phyloP scores from a whole-genome alignment of 2,113 vertebrate species.

The Parotia lawesii region DNA sequence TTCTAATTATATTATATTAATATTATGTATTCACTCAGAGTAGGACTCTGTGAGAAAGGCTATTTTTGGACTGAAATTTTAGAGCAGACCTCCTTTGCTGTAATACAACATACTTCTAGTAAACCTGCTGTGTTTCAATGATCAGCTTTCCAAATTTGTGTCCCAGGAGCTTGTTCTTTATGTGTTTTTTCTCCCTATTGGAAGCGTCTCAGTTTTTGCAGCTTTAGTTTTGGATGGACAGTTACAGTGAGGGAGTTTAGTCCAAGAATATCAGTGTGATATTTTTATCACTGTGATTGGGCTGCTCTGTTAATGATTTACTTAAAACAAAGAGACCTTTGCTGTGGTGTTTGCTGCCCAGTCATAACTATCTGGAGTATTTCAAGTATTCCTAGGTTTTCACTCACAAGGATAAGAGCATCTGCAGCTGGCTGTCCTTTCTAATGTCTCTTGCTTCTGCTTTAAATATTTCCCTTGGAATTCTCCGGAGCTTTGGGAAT shows the following conservation, averaged over 20 bases:
- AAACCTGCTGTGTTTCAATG: background rate
- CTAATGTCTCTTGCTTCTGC: background rate
- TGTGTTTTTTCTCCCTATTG: background rate
- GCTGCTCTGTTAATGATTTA: slow-evolving; percentile 27
- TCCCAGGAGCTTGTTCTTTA: background rate
- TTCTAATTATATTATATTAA: background rate
- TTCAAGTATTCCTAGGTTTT: slow-evolving; percentile 30
- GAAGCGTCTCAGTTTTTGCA: background rate
- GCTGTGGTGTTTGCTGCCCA: background rate
- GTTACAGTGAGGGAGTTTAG: background rate
- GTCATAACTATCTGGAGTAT: slow-evolving; percentile 43
- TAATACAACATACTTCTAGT: background rate
- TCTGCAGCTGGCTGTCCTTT: slow-evolving; percentile 39
- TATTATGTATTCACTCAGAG: background rate
- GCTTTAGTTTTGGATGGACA: background rate
- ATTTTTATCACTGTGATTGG: slow-evolving; percentile 8
- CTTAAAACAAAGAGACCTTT: background rate
- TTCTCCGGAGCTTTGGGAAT: background rate
- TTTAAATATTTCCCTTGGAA: background rate
- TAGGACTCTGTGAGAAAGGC: background rate
- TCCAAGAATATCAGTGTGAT: background rate
- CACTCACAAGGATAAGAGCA: slow-evolving; percentile 28
- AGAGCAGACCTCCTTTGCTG: background rate
- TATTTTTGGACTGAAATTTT: background rate
- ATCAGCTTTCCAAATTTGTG: background rate